phyloP scores from a whole-genome alignment of 2,888 invertebrate species.

The Drosophila parthenogenetica region DNA sequence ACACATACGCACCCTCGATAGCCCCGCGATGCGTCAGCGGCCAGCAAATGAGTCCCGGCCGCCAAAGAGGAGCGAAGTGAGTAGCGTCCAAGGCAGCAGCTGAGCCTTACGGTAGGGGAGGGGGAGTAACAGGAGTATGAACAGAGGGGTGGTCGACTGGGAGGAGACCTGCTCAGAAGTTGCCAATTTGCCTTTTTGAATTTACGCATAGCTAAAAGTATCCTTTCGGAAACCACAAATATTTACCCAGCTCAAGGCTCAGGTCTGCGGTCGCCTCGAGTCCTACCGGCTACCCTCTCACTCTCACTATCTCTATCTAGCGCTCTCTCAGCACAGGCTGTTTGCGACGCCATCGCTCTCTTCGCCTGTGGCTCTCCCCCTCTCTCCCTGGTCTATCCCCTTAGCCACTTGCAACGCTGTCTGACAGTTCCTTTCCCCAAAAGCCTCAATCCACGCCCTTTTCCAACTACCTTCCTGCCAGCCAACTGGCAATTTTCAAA shows the following conservation, averaged over 20 bases:
- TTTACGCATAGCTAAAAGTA: conserved; percentile 82
- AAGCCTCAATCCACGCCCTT: background rate
- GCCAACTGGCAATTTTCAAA: conserved; percentile 70
- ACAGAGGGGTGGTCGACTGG: too few species aligned
- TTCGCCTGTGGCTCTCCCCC: conserved; percentile 2
- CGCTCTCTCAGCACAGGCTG: conserved; percentile 4
- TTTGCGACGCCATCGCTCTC: conserved; percentile 48
- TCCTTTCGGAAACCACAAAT: conserved; percentile 84
- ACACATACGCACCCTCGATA: background rate
- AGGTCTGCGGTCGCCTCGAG: conserved; percentile 74
- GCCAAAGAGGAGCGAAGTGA: conserved; percentile 1
- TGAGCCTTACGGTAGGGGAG: background rate
- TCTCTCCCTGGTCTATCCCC: conserved; percentile 21
- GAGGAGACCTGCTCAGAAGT: conserved; percentile 60
- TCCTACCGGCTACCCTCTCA: conserved; percentile 21
- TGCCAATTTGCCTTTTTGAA: conserved; percentile 83
- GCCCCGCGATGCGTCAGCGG: conserved; percentile 34
- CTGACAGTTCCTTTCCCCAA: conserved; percentile 47
- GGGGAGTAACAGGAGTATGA: background rate
- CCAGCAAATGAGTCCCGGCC: conserved; percentile 53
- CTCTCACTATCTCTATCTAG: conserved; percentile 3
- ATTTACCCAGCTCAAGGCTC: conserved; percentile 84
- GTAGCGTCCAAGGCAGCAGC: background rate
- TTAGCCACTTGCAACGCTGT: conserved; percentile 58
- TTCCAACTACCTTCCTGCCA: conserved; percentile 15